Evolutionary conservation across 2,797 vertebrate genomes (phyloP), one percentile per base, ranked within the genome.

Genomic region (Acestrorhynchus altus): DNA sequence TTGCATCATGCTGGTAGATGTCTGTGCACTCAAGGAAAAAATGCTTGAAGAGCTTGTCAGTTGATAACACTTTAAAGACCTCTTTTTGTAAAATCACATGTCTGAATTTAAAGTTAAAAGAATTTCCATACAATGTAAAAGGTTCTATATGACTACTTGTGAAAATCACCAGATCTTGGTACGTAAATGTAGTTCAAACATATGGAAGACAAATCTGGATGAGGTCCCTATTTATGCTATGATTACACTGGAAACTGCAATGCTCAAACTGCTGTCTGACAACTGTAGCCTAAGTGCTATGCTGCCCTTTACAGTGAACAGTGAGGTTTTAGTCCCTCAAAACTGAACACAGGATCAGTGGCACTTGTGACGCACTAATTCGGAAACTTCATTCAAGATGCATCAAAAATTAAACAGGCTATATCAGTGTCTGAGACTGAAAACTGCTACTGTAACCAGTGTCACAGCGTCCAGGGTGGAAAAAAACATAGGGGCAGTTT

Each of bases 361-460:
- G 83, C 88, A 70, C 39, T 64, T 12, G 60, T 87, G 88, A 90
- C 60, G 76, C 79, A 73, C 8, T 75, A 39, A 47, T 57, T 42
- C 76, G 73, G 74, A 86, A 87, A 73, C 86, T 80, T 86, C 77
- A 84, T 79, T 85, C 63, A 81, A 44, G 39, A 31, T n/a, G 24
- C 71, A 85, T 89, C 84, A 90, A 91, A 90, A 88, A 91, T 92
- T 91, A 63, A 40, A 28, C 60, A 76, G 65, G 80, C 78, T 61
- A 68, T 84, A 42, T 69, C 79, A 52, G 51, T 61, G 64, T 28
- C 79, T 59, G 63, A 46, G 18, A 63, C 54, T 74, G 28, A 51
- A 74, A 40, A 65, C 47, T 74, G 77, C 28, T 13, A 42, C 24
- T 49, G 65, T 74, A 26, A 1, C 20, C 44, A 18, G 66, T 11